These are phyloP conservation scores for Monopis laevigella DNA, from an alignment of 2,888 invertebrate species.

Conservation along the genomic window DNA sequence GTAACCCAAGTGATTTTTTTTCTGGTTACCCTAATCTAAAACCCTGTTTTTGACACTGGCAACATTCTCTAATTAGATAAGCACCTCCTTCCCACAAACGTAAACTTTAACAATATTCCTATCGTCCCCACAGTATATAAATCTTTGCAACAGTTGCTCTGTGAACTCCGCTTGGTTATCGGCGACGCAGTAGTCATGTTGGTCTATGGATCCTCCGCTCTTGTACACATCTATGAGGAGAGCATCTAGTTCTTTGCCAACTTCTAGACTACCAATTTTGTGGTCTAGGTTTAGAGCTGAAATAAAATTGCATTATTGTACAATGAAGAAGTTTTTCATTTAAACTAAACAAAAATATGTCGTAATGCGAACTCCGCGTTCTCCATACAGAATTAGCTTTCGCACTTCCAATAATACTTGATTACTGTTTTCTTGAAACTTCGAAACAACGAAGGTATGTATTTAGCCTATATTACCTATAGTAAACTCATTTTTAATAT, in stretches of 20 bases:
- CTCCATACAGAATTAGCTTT: too few relatives aligned
- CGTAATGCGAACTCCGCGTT: too few relatives aligned
- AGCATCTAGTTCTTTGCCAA: slow-evolving; percentile 90
- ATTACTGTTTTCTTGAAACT: too few relatives aligned
- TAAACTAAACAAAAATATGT: too few relatives aligned
- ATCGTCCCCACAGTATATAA: slow-evolving; percentile 84
- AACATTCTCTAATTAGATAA: not conserved
- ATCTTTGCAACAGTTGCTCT: slow-evolving; percentile 75
- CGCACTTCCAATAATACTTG: too few relatives aligned
- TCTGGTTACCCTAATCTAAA: too few relatives aligned
- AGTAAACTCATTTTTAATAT: too few relatives aligned
- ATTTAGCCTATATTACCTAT: too few relatives aligned
- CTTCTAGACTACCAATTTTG: slow-evolving; percentile 79
- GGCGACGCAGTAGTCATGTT: slow-evolving; percentile 35
- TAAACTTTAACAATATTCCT: slow-evolving; percentile 81
- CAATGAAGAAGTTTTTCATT: too few relatives aligned
- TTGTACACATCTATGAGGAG: slow-evolving; percentile 75
- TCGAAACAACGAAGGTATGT: too few relatives aligned
- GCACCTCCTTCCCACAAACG: slow-evolving; percentile 68
- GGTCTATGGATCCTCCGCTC: slow-evolving; percentile 54
- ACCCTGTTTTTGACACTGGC: not conserved
- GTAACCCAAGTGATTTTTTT: too few relatives aligned
- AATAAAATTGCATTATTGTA: too few relatives aligned
- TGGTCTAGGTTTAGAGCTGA: slow-evolving; percentile 78
- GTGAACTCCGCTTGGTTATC: slow-evolving; percentile 45